These are phyloP conservation scores for Euborellia annulipes DNA, from an alignment of 1,140 invertebrate genomes.

Conservation along the genomic window DNA sequence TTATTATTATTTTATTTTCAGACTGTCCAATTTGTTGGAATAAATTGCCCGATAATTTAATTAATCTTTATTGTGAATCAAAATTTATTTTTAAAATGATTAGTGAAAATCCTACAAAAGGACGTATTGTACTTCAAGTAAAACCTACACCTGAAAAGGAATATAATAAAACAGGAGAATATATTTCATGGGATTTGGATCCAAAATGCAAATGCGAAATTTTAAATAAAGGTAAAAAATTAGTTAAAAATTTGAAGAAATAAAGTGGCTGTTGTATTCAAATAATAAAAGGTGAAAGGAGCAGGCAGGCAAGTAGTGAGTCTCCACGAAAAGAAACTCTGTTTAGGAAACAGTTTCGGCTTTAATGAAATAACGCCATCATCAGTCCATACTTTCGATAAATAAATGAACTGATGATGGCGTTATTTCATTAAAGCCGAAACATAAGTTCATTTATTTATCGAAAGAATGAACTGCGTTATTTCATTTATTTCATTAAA, in stretches of 20 bases:
- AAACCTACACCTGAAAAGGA: slow-evolving; percentile 6
- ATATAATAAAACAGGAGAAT: slow-evolving; percentile 18
- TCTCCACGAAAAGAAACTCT: too few relatives aligned
- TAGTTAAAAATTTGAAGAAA: background rate
- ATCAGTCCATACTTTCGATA: too few relatives aligned
- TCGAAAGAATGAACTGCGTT: too few relatives aligned
- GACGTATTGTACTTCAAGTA: slow-evolving; percentile 22
- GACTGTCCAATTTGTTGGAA: slow-evolving; percentile 25
- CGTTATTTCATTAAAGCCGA: too few relatives aligned
- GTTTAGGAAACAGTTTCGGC: too few relatives aligned
- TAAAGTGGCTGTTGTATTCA: slow-evolving; percentile 1
- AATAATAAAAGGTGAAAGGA: too few relatives aligned
- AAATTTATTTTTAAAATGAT: slow-evolving; percentile 24
- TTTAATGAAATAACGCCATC: too few relatives aligned
- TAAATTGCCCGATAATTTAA: slow-evolving; percentile 21
- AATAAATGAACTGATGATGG: too few relatives aligned
- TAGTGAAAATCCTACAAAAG: slow-evolving; percentile 22
- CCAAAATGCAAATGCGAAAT: slow-evolving; percentile 22
- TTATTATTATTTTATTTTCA: slow-evolving; percentile 1
- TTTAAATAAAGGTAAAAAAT: slow-evolving; percentile 24
- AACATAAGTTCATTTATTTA: too few relatives aligned
- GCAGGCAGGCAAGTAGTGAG: too few relatives aligned
- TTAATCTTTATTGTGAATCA: slow-evolving; percentile 23
- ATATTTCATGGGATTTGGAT: slow-evolving; percentile 19
- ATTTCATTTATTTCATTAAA: too few relatives aligned